Base-by-base conservation (phyloP, 2,113 vertebrate genomes). In the Anarrhichthys ocellatus region DNA sequence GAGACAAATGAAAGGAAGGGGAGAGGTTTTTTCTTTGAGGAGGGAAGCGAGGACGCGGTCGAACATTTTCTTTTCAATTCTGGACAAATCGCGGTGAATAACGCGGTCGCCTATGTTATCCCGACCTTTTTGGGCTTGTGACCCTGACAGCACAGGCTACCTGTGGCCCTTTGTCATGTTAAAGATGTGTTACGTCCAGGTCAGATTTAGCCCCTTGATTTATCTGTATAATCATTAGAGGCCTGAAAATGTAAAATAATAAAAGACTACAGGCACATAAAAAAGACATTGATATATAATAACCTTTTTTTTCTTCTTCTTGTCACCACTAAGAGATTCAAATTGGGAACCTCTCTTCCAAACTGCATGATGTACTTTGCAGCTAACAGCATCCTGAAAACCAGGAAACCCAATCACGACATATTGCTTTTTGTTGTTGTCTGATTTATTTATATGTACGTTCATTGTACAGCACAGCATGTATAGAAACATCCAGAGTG, bases 401-500 rank as follows among this genome's bases (percentile, higher is more conserved):
- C n/a, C 11, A 24, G 20, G 5, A 67, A 50, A 59, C 6, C 15
- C 10, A 50, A 34, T 52, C 18, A 8, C 2, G 27, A n/a, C 62
- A 15, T 42, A 36, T 4, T 62, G 61, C 14, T 54, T 79, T 38
- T 6, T 58, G n/a, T 17, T 36, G 22, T 36, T 9, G 54, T 58
- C 79, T 79, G 32, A 42, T 70, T 67, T 66, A 24, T 76, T 79
- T 48, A 46, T 14, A 29, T 40, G 2, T 56, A 13, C 42, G 48
- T 24, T 76, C 34, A 11, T 38, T 78, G 42, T 58, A n/a, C 58
- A 66, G 50, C 24, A 54, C 14, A 27, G 6, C 10, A 34, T 48
- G 34, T 66, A 48, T 34, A 92, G 93, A 95, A 95, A 92, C 73
- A 94, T 92, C 87, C 92, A 82, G 87, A 95, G 54, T 32, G 29